Conservation (phyloP, 2,888 invertebrate genomes). For the Rhagophthalmus giganteus region DNA sequence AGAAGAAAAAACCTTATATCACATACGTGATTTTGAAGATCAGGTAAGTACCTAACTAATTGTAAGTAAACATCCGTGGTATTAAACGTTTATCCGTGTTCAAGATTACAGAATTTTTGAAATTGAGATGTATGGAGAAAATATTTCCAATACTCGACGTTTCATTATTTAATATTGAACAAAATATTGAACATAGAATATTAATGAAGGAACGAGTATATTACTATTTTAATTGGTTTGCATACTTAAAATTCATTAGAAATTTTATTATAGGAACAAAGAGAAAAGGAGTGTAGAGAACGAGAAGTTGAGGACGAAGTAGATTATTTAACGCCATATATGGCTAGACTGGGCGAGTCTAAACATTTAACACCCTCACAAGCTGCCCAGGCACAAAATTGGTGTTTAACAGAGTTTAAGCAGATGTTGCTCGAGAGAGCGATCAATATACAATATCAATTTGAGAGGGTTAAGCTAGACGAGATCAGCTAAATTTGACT, state of each 20-base stretch:
- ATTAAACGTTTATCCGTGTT: conserved; percentile 11
- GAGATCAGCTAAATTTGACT: too few relatives aligned
- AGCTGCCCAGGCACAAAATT: conserved; percentile 57
- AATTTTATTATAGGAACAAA: conserved; percentile 58
- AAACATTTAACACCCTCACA: conserved; percentile 52
- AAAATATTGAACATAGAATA: conserved; percentile 58
- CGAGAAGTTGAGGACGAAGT: conserved; percentile 66
- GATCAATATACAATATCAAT: conserved; percentile 65
- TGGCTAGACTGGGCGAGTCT: conserved; percentile 62
- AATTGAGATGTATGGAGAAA: conserved; percentile 56
- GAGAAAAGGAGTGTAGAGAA: conserved; percentile 60
- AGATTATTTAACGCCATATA: conserved; percentile 67
- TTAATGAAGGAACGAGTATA: conserved; percentile 58
- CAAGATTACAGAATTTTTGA: conserved; percentile 57
- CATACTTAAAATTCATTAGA: too few relatives aligned
- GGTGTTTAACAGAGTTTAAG: conserved; percentile 71
- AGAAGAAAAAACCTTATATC: conserved; percentile 63
- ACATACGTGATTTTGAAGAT: conserved; percentile 59
- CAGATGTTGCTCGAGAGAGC: conserved; percentile 64
- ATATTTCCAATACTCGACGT: conserved; percentile 57
- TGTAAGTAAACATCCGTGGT: neutral
- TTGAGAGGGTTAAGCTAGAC: conserved; percentile 72
- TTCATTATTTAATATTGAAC: conserved; percentile 60
- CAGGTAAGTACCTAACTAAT: conserved; percentile 39
- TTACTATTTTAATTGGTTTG: too few relatives aligned